Evolutionary conservation across 2,888 invertebrate species (phyloP), one percentile per base, ranked within the genome.

Genomic region (Lepidonotus clava): DNA sequence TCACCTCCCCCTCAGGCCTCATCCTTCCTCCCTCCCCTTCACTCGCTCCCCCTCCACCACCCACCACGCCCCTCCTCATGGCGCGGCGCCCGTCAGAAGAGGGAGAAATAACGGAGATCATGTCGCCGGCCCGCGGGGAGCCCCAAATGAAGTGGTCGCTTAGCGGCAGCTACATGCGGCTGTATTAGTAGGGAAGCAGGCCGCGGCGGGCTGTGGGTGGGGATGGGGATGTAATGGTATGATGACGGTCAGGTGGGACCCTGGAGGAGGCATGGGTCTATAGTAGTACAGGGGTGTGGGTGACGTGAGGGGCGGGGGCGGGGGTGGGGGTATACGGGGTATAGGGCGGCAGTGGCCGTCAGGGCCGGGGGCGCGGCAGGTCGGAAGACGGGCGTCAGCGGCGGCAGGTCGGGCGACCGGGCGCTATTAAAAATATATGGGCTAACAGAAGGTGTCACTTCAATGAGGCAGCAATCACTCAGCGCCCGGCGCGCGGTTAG

Each of bases 371-470:
- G 36, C 38, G 34, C 5, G 24, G 51, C 51, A 14, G 76, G 40
- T 40, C 40, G 36, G 36, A 18, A 36, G 76, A 24, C 76, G 18
- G 38, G 38, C 38, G 21, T 34, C 76, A n/a, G 36, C 21, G 38
- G 38, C 38, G 21, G 76, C 76, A n/a, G 36, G 38, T 76, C 83
- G 38, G 41, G 24, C 41, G 21, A 8, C 24, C 46, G 14, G 51
- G 32, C 83, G 32, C 46, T 51, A 83, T 83, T 83, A 83, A 83
- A 83, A 83, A 83, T 83, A 83, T 83, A 83, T 83, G 83, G 51
- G 32, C 83, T 83, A 83, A 83, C 83, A 83, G 51, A 83, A 46
- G 51, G 83, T 83, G 83, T 83, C 83, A 83, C 83, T 83, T 51
- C 83, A 83, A 83, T 83, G 83, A 83, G 51, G 32, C 32, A 46